These are phyloP conservation scores for Lacerta viridis DNA, from an alignment of 2,797 vertebrate species.

Conservation along the genomic window DNA sequence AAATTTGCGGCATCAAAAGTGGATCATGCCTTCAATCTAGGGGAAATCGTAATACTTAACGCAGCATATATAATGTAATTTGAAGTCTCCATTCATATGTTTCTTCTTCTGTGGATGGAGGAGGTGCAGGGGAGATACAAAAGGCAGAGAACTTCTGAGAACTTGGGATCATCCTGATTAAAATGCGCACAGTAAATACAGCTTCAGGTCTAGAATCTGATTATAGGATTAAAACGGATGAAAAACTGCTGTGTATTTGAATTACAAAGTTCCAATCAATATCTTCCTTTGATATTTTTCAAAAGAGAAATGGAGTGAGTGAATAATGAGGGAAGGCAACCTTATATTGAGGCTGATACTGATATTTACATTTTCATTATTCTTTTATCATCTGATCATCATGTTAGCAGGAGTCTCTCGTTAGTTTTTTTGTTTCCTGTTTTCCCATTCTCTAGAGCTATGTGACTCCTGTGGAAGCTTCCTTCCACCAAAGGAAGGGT, in stretches of 20 bases:
- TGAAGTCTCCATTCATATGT: conserved; percentile 65
- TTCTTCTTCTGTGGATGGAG: conserved; percentile 41
- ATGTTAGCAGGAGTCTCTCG: not conserved
- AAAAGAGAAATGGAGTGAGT: conserved; percentile 42
- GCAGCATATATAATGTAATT: conserved; percentile 49
- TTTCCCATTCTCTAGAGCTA: not conserved
- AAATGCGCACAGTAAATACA: conserved; percentile 77
- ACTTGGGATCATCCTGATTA: conserved; percentile 75
- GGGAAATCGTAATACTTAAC: conserved; percentile 42
- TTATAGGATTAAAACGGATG: conserved; percentile 83
- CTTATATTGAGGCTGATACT: conserved; percentile 26
- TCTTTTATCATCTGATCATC: conserved; percentile 44
- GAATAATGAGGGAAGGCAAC: conserved; percentile 65
- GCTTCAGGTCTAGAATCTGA: conserved; percentile 78
- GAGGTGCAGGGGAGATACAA: conserved; percentile 62
- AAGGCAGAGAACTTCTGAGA: conserved; percentile 64
- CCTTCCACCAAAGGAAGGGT: not conserved
- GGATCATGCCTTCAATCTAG: conserved; percentile 27
- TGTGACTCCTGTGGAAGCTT: not conserved
- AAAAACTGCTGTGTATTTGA: conserved; percentile 65
- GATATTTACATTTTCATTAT: conserved; percentile 47
- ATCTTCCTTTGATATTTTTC: conserved; percentile 72
- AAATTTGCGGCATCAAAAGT: conserved; percentile 42
- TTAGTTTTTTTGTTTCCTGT: not conserved
- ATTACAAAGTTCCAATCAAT: conserved; percentile 76